Evolutionary conservation across 2,113 vertebrate species (phyloP).

Genomic region (Scomber colias): DNA sequence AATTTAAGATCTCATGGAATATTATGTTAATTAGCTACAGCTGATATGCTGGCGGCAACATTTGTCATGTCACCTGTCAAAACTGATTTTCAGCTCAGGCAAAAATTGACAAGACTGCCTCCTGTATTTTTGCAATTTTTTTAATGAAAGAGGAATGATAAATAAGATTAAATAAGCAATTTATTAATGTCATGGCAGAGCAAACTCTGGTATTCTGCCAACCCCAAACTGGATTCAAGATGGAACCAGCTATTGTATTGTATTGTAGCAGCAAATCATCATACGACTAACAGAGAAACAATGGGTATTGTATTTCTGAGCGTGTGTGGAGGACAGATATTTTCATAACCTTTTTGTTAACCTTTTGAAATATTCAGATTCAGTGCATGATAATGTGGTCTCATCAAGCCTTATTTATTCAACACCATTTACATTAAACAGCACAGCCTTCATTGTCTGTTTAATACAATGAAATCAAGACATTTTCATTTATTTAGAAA

Average conservation of each 20-base stretch:
- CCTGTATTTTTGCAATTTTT: not conserved
- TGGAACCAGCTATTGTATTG: slow-evolving; percentile 2
- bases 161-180: not conserved
- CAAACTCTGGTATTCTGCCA: not conserved
- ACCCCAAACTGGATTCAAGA: not conserved
- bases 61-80: too few relatives aligned
- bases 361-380: slow-evolving; percentile 42
- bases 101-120: not conserved
- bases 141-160: not conserved
- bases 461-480: not conserved
- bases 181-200: not conserved
- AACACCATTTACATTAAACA: not conserved
- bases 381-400: not conserved
- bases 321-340: slow-evolving; percentile 19
- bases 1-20: too few relatives aligned
- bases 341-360: slow-evolving; percentile 43
- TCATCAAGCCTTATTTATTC: too few relatives aligned
- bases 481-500: not conserved
- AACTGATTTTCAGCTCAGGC: too few relatives aligned
- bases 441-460: not conserved
- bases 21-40: too few relatives aligned
- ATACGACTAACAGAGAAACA: slow-evolving; percentile 7
- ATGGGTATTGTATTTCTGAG: slow-evolving; percentile 19
- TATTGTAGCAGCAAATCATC: slow-evolving; percentile 10
- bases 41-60: too few relatives aligned